Conservation (phyloP, 2,797 vertebrate genomes). For the Melopsittacus undulatus region DNA sequence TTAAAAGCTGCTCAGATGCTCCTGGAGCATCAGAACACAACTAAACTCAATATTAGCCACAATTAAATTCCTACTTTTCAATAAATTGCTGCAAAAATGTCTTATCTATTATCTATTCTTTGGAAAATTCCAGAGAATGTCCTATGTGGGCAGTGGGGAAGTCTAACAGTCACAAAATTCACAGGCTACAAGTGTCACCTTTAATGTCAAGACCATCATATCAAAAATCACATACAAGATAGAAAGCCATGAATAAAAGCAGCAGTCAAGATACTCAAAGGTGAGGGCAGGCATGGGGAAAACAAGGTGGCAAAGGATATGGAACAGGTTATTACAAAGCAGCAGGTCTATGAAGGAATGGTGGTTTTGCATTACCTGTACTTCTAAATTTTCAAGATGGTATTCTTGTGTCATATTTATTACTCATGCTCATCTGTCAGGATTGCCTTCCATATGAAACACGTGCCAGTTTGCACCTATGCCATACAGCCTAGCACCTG, state of each 20-base stretch:
- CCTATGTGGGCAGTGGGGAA: neutral
- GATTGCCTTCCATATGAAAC: neutral
- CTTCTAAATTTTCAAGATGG: neutral
- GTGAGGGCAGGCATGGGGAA: neutral
- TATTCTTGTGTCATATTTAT: neutral
- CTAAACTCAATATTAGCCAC: neutral
- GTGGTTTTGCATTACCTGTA: neutral
- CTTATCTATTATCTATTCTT: neutral
- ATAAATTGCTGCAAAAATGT: neutral
- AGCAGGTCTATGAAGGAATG: neutral
- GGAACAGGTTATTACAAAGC: neutral
- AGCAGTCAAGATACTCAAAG: neutral
- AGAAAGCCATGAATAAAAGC: neutral
- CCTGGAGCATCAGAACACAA: neutral
- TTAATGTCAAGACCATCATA: neutral
- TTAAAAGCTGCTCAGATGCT: neutral
- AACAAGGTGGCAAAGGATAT: neutral
- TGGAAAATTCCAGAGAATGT: neutral
- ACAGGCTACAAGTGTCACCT: neutral
- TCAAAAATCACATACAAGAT: neutral
- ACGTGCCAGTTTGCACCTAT: neutral
- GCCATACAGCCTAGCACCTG: neutral
- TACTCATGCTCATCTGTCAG: neutral
- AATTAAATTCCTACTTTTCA: neutral
- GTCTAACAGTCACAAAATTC: neutral